Evolutionary conservation across 2,888 invertebrate genomes (phyloP).

Genomic region (Protodeltote pygarga): DNA sequence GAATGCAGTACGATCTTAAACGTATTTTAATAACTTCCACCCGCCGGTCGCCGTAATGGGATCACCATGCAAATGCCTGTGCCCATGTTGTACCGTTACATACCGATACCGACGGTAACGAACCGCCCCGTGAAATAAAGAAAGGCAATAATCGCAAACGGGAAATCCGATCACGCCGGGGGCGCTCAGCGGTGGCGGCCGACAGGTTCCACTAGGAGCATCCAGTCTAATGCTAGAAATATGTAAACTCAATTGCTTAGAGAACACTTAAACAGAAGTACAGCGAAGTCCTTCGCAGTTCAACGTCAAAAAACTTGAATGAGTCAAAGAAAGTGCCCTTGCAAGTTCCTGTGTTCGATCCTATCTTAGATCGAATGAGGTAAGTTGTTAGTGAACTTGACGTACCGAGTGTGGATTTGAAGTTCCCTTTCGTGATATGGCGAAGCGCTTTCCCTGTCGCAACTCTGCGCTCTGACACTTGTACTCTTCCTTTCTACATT

Average conservation of each 20-base stretch:
- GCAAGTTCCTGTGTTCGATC: conserved; percentile 69
- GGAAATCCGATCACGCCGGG: conserved; percentile 78
- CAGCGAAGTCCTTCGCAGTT: conserved; percentile 47
- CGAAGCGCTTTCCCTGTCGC: conserved; percentile 81
- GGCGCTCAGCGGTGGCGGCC: conserved; percentile 55
- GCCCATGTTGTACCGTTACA: conserved; percentile 76
- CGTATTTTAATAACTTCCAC: conserved; percentile 84
- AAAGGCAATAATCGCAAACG: conserved; percentile 79
- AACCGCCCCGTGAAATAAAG: conserved; percentile 80
- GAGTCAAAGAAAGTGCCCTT: conserved; percentile 75
- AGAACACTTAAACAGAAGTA: conserved; percentile 50
- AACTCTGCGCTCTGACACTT: conserved; percentile 76
- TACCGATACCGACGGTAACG: conserved; percentile 74
- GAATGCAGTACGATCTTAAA: conserved; percentile 80
- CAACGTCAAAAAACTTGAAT: conserved; percentile 69
- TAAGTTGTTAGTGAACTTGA: conserved; percentile 68
- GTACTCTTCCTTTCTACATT: conserved; percentile 85
- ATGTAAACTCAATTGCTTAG: conserved; percentile 58
- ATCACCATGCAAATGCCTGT: conserved; percentile 81
- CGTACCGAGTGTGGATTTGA: conserved; percentile 71
- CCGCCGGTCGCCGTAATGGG: conserved; percentile 77
- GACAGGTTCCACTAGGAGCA: conserved; percentile 57
- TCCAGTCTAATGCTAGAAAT: conserved; percentile 57
- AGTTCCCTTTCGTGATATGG: conserved; percentile 83
- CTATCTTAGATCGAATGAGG: conserved; percentile 70